Base-by-base conservation (phyloP, 2,113 vertebrate species). In the Pseudorectes ferrugineus region DNA sequence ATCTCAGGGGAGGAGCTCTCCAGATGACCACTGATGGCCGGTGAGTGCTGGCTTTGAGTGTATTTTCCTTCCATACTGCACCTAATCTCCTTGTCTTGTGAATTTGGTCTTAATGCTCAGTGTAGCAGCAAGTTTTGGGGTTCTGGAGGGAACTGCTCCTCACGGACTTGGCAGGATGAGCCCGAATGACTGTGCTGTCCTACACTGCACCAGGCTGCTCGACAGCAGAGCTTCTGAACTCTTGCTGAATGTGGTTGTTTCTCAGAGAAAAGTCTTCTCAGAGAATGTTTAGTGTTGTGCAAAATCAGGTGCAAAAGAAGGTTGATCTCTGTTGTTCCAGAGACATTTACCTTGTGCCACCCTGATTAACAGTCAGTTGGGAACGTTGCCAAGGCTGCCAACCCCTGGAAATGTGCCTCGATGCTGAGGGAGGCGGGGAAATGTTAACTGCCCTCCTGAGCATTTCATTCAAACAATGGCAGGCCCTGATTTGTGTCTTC, bases 1-100 rank as follows among this genome's bases (percentile, higher is more conserved):
- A 99, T 95, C 97, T 99, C 85, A 97, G 99, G 70, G 99, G 99
- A 88, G 99, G 99, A 78, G 99, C 99, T 54, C 97, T 99, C 76
- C 99, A 99, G 96, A 98, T 84, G 58, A 99, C 99, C 25, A 98
- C 98, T 4, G 99, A 99, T 77, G 97, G 98, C 79, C 98, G 99
- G 99, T 99, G 59, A 86, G 97, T 80, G 57, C 14, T 49, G 36
- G 0, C 9, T 68, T 13, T 24, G 16, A 14, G 5, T 14, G 9
- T 10, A 4, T 49, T 68, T 21, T 35, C 58, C 63, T 55, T 78
- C 46, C 24, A 1, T 16, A 1, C 40, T 72, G 42, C 40, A 14
- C n/a, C 43, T 63, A 0, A 28, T 57, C 14, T 57, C 49, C 29
- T 36, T 8, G 24, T 51, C 26, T 2, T 49, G 66, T 36, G 65